Percentiles rank a stretch among this genome's conserved stretches.
phyloP scores from a whole-genome alignment of 2,113 vertebrate species.

The Eidolon helvum region DNA sequence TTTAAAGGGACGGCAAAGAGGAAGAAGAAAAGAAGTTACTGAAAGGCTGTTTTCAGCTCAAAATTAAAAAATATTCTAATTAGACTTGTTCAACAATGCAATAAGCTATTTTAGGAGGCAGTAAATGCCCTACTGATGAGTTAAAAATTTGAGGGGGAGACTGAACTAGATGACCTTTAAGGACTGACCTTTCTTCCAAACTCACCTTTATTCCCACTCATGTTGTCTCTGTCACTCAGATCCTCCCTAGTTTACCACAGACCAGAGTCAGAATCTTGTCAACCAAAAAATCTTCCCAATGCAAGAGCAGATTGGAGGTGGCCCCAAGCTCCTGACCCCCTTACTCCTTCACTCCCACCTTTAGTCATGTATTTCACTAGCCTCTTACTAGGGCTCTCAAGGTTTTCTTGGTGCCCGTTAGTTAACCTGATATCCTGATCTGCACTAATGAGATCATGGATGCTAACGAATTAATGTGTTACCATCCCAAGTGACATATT shows the following conservation, averaged over 20 bases:
- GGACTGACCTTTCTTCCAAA: background rate
- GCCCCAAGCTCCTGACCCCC: background rate
- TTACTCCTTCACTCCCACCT: background rate
- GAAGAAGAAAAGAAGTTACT: slow-evolving; percentile 16
- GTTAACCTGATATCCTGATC: slow-evolving; percentile 63
- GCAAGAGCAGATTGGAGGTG: background rate
- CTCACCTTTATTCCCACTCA: background rate
- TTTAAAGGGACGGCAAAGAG: background rate
- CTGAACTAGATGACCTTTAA: background rate
- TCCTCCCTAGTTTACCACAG: background rate
- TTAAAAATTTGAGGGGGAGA: background rate
- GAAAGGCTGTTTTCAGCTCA: background rate
- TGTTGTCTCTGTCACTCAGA: background rate
- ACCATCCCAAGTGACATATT: slow-evolving; percentile 72
- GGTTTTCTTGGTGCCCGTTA: slow-evolving; percentile 9
- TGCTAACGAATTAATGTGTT: slow-evolving; percentile 69
- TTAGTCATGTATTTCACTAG: background rate
- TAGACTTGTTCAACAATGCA: background rate
- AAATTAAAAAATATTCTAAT: background rate
- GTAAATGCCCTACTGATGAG: background rate
- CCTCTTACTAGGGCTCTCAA: background rate
- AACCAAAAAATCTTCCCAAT: background rate
- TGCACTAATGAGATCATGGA: slow-evolving; percentile 68
- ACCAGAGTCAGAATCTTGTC: slow-evolving; percentile 3
- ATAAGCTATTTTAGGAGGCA: background rate